A percentile compares a stretch with the other conserved stretches of the same genome.
Evolutionary conservation across 1,140 invertebrate genomes (phyloP).

Genomic region (Bombus consobrinus): DNA sequence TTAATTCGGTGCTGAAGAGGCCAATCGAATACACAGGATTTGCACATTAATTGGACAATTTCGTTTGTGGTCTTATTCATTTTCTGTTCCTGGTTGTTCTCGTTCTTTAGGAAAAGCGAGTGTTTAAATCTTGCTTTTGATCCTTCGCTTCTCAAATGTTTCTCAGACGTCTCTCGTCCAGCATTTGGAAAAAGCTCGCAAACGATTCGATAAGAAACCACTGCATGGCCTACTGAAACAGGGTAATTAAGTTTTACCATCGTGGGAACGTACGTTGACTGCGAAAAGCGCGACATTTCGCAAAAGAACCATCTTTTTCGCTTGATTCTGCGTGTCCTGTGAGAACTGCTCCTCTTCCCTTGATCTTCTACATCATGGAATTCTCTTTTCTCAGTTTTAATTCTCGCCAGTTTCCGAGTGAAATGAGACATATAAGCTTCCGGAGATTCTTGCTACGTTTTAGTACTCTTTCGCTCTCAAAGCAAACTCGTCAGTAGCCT

Average conservation of each 20-base stretch:
- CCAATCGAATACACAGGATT: too few relatives aligned
- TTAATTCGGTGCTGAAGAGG: too few relatives aligned
- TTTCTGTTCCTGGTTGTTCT: conserved; percentile 2
- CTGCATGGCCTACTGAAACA: conserved; percentile 43
- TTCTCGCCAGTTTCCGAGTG: not conserved
- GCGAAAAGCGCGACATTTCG: not conserved
- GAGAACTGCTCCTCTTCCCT: not conserved
- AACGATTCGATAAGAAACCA: conserved; percentile 22
- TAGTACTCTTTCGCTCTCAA: not conserved
- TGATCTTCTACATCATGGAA: not conserved
- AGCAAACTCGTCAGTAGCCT: not conserved
- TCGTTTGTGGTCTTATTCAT: not conserved
- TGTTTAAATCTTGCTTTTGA: not conserved
- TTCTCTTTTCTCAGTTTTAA: not conserved
- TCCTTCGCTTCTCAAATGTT: not conserved
- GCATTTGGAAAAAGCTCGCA: not conserved
- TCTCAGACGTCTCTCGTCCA: not conserved
- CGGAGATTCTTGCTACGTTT: not conserved
- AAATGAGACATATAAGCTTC: not conserved
- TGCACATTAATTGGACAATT: too few relatives aligned
- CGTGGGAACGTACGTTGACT: conserved; percentile 33
- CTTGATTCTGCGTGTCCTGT: not conserved
- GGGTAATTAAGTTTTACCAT: conserved; percentile 56
- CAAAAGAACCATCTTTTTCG: not conserved
- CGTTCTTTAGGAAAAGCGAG: not conserved